A percentile compares a stretch with the other conserved stretches of the same genome.
phyloP scores from a whole-genome alignment of 2,888 invertebrate genomes.

The Clivina fossor region DNA sequence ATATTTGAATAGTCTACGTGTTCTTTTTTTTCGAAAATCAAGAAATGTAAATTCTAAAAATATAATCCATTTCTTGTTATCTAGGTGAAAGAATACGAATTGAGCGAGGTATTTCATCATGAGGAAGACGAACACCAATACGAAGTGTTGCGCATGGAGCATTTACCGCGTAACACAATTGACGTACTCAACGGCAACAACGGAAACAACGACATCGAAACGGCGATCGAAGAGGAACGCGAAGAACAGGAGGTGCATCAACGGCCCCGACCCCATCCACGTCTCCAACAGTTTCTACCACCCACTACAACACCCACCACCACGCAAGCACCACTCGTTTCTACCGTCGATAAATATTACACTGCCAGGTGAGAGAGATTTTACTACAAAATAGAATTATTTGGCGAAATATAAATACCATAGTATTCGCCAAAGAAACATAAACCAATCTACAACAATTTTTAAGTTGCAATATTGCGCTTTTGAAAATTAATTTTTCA shows the following conservation, averaged over 20 bases:
- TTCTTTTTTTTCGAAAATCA: too few species aligned
- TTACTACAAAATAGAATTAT: not conserved
- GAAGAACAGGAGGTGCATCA: conserved; percentile 62
- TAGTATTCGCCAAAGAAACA: too few species aligned
- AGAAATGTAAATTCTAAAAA: too few species aligned
- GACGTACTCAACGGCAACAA: conserved; percentile 64
- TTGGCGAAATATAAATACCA: too few species aligned
- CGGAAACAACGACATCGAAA: conserved; percentile 71
- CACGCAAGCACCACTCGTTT: conserved; percentile 24
- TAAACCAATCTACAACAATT: too few species aligned
- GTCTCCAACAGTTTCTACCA: conserved; percentile 45
- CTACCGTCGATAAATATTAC: conserved; percentile 19
- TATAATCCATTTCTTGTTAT: conserved; percentile 42
- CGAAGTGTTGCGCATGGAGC: conserved; percentile 69
- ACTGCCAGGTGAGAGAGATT: conserved; percentile 21
- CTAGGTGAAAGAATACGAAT: conserved; percentile 84
- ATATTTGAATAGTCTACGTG: too few species aligned
- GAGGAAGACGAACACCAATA: conserved; percentile 76
- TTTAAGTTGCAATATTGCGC: too few species aligned
- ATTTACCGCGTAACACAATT: conserved; percentile 59
- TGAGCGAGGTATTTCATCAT: conserved; percentile 84
- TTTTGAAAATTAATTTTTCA: too few species aligned
- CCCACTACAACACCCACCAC: conserved; percentile 20
- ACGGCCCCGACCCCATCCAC: conserved; percentile 41
- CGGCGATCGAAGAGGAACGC: conserved; percentile 78